Evolutionary conservation across 2,888 invertebrate genomes (phyloP).

Genomic region (Thelaira solivaga): DNA sequence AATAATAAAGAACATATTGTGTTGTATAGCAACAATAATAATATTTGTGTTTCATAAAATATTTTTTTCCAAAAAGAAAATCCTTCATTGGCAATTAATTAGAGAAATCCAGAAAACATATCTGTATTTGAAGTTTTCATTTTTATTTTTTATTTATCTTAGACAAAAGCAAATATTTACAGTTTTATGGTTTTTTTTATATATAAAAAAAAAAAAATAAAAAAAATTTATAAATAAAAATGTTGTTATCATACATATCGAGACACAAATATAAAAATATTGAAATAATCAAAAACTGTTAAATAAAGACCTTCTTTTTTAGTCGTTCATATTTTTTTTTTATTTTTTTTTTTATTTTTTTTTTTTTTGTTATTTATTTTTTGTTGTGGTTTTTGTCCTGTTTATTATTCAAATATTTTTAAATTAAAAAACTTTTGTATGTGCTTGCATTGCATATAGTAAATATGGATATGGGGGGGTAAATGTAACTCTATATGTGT

Average conservation of each 20-base stretch:
- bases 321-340: no score
- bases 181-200: constrained; percentile 10
- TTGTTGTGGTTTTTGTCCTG: background rate
- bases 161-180: constrained; percentile 24
- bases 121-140: background rate
- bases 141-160: background rate
- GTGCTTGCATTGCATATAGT: background rate
- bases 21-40: no score
- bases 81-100: constrained; percentile 10
- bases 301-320: background rate
- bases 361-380: no score
- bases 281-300: constrained; percentile 22
- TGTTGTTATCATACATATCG: background rate
- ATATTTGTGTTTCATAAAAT: no score
- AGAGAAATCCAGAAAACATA: background rate
- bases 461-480: background rate
- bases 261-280: background rate
- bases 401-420: constrained; percentile 26
- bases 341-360: no score
- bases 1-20: no score
- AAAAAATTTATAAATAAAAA: background rate
- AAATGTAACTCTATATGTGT: background rate
- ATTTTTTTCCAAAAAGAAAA: background rate
- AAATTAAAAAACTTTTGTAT: constrained; percentile 42
- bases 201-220: background rate